These are phyloP conservation scores for Calypte anna DNA, from an alignment of 2,113 vertebrate genomes.

Conservation along the genomic window DNA sequence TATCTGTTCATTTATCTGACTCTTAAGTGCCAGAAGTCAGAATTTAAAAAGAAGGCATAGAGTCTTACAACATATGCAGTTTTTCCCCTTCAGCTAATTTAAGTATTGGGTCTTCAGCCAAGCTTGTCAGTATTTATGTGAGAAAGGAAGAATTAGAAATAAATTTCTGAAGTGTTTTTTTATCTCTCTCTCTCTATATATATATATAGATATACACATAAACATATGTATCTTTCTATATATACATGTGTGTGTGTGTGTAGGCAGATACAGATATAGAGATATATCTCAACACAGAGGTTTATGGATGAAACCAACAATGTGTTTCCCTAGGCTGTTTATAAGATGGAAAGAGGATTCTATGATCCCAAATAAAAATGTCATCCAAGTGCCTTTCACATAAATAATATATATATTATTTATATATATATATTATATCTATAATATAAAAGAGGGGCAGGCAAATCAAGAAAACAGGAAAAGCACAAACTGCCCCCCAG, in stretches of 20 bases:
- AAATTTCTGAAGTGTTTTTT: not conserved
- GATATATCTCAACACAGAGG: not conserved
- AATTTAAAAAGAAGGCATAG: not conserved
- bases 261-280: not conserved
- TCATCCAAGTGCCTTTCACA: not conserved
- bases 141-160: not conserved
- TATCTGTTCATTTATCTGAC: not conserved
- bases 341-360: not conserved
- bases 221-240: accelerated
- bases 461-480: not conserved
- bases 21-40: not conserved
- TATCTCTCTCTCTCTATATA: not conserved
- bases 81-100: not conserved
- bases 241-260: not conserved
- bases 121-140: not conserved
- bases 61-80: not conserved
- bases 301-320: not conserved
- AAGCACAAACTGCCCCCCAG: not conserved
- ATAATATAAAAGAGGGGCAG: not conserved
- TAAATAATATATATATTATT: not conserved
- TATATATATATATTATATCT: too few species aligned
- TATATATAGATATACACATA: not conserved
- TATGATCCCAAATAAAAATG: not conserved
- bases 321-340: not conserved
- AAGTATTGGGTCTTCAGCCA: not conserved